A percentile compares a stretch with the other conserved stretches of the same genome.
Evolutionary conservation across 2,113 vertebrate species (phyloP).

Genomic region (Zeus faber): DNA sequence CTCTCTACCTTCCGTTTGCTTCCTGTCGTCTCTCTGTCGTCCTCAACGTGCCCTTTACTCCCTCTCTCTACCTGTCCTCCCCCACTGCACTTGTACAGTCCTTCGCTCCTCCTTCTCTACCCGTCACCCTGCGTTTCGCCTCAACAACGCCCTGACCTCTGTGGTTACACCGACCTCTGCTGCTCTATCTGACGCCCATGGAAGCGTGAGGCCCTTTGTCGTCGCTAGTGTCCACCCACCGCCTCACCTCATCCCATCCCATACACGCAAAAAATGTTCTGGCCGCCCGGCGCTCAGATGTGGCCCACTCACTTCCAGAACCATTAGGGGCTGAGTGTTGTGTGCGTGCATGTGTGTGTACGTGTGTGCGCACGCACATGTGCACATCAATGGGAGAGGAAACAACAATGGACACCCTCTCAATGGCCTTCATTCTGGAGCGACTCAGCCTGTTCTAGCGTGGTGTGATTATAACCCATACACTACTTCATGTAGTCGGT

Average conservation of each 20-base stretch:
- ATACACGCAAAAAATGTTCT: constrained; percentile 37
- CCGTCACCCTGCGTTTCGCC: too few relatives aligned
- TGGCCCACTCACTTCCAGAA: constrained; percentile 56
- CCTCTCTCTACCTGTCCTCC: constrained; percentile 5
- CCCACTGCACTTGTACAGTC: too few relatives aligned
- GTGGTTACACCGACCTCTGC: constrained; percentile 9
- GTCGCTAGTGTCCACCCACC: constrained; percentile 4
- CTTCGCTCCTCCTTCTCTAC: too few relatives aligned
- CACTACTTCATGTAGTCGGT: constrained; percentile 33
- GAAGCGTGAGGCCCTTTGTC: constrained; percentile 32
- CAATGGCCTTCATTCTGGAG: constrained; percentile 72
- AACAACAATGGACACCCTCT: constrained; percentile 62
- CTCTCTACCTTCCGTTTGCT: neutral
- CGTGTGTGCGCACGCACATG: constrained; percentile 10
- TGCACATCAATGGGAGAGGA: constrained; percentile 32
- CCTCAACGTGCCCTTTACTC: neutral
- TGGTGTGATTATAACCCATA: constrained; percentile 45
- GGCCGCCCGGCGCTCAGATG: constrained; percentile 38
- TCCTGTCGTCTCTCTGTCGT: neutral
- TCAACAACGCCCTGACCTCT: constrained; percentile 16
- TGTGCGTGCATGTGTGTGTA: constrained; percentile 2
- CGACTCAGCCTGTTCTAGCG: constrained; percentile 59
- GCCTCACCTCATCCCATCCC: neutral
- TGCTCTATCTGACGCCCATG: constrained; percentile 25
- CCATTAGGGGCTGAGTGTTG: constrained; percentile 29